A percentile compares a stretch with the other conserved stretches of the same genome.
Evolutionary conservation across 2,113 vertebrate genomes (phyloP).

Genomic region (Poeciliopsis retropinna): DNA sequence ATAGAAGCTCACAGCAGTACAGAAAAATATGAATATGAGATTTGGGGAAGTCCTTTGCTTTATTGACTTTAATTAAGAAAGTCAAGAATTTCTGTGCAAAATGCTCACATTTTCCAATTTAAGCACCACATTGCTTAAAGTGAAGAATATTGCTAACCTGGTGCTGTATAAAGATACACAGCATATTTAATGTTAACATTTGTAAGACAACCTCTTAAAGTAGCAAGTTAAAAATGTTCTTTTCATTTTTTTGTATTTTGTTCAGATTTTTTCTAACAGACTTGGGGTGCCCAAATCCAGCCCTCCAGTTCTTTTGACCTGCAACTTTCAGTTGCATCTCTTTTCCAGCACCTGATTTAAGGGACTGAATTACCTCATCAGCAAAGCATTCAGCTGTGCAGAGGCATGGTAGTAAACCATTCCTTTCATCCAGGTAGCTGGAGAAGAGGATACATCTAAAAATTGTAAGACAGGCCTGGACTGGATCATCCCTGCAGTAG

Average conservation of each 20-base stretch:
- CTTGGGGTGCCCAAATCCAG: too few relatives aligned
- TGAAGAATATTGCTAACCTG: not conserved
- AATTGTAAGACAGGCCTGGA: too few relatives aligned
- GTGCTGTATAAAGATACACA: not conserved
- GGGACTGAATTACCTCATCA: too few relatives aligned
- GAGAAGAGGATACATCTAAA: too few relatives aligned
- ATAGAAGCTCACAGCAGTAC: slow-evolving; percentile 4
- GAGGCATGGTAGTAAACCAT: too few relatives aligned
- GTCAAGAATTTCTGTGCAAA: too few relatives aligned
- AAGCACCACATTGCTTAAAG: not conserved
- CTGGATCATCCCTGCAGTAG: not conserved
- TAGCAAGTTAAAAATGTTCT: not conserved
- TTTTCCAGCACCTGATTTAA: too few relatives aligned
- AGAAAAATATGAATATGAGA: slow-evolving; percentile 1
- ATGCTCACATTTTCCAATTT: not conserved
- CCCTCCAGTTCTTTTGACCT: too few relatives aligned
- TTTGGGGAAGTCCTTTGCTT: not conserved
- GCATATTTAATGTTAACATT: not conserved
- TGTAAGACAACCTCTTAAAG: not conserved
- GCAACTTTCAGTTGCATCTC: too few relatives aligned
- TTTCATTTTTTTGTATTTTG: not conserved
- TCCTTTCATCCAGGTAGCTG: too few relatives aligned
- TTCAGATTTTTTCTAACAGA: not conserved
- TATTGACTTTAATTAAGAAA: not conserved
- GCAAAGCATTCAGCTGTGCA: too few relatives aligned